phyloP scores from a whole-genome alignment of 2,797 vertebrate genomes.

The Anguilla marmorata region DNA sequence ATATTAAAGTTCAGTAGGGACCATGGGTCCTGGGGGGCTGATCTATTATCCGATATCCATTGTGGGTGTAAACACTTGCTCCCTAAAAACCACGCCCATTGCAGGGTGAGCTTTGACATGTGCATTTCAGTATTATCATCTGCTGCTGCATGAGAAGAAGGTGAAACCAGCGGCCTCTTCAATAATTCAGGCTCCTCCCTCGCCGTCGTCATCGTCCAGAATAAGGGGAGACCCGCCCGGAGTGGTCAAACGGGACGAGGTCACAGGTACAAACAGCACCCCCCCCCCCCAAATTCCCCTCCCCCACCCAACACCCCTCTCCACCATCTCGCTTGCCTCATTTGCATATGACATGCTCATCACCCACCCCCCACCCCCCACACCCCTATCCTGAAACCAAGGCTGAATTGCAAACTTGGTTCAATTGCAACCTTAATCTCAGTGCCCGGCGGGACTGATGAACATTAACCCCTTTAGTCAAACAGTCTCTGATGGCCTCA shows the following conservation, averaged over 20 bases:
- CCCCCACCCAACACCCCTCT: background rate
- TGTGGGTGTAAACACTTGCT: background rate
- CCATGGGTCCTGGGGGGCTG: background rate
- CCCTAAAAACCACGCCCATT: background rate
- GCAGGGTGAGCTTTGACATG: background rate
- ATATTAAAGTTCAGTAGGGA: too few relatives aligned
- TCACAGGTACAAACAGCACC: background rate
- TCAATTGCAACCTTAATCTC: background rate
- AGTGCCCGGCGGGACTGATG: background rate
- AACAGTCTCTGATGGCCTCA: background rate
- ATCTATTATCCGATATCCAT: background rate
- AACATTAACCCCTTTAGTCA: background rate
- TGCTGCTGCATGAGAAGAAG: background rate
- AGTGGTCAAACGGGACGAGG: background rate
- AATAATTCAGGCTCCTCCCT: constrained; percentile 5
- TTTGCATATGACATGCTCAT: background rate
- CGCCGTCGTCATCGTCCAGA: background rate
- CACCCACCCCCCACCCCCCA: background rate
- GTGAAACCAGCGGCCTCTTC: background rate
- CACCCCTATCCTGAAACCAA: background rate
- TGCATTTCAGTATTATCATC: background rate
- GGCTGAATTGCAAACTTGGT: background rate
- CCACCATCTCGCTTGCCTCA: background rate
- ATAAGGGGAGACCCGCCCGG: background rate
- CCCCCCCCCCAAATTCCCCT: too few relatives aligned